Evolutionary conservation across 2,797 vertebrate species (phyloP), one percentile per base, ranked within the genome.

Genomic region (Eurystomus glaucurus): DNA sequence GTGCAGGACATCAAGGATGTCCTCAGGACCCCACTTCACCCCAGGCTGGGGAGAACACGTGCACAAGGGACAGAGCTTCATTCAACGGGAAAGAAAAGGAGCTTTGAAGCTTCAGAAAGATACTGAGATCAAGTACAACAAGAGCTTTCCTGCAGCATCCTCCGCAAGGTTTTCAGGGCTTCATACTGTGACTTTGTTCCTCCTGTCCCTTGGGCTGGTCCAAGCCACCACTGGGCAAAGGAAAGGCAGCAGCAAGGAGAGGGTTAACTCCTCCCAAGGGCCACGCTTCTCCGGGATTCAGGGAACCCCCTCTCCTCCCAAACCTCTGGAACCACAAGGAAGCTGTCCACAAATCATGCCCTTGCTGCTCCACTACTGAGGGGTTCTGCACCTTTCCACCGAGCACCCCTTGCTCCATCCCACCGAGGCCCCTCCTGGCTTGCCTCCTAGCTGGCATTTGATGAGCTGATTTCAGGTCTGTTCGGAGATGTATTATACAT

Each of bases 401-500:
- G 1, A 41, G 35, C 9, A 12, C 33, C 84, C 86, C 83, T 61
- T 22, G 35, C 74, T 29, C 25, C 79, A 46, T 37, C 21, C 54
- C 35, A 10, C 66, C 9, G 6, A 85, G 45, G 72, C 45, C 29
- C 1, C 3, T 88, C 37, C 55, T 5, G 14, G 37, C 69, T 79
- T 50, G 19, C 89, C 72, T 39, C 18, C 69, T 85, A 92, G 85
- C 88, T 64, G 62, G 46, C 60, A 58, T 93, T 93, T 91, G 87
- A 94, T 61, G 91, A 94, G 92, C 60, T 55, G 48, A 78, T 74
- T 96, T 92, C 91, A 89, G 80, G 82, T 94, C 74, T 51, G 89
- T 77, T 91, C 88, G 62, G 79, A 97, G 76, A 88, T 83, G 60
- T 89, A 93, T 93, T 94, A 96, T 94, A 93, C 78, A 95, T 97